Percentiles rank a stretch among this genome's conserved stretches.
These are phyloP conservation scores for Rhinolophus sinicus DNA, from an alignment of 2,113 vertebrate species.

Conservation along the genomic window DNA sequence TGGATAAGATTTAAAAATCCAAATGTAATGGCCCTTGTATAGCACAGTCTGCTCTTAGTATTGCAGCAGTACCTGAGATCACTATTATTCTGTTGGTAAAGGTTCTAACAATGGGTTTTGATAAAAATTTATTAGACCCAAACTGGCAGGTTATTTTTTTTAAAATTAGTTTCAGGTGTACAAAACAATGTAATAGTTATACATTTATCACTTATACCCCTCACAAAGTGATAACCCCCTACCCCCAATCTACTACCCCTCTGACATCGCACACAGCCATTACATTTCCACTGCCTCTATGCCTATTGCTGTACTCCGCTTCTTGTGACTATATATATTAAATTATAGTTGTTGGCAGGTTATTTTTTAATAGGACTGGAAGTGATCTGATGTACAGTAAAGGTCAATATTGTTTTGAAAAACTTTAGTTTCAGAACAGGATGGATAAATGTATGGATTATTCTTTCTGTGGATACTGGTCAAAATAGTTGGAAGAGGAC, in stretches of 20 bases:
- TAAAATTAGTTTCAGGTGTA: no score
- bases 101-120: neutral
- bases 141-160: neutral
- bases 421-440: slow-evolving; percentile 3
- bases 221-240: no score
- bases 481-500: neutral
- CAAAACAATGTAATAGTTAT: no score
- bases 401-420: neutral
- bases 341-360: neutral
- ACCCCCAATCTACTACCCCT: no score
- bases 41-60: neutral
- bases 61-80: neutral
- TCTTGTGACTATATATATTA: no score
- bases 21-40: neutral
- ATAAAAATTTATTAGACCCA: neutral
- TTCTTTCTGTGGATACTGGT: neutral
- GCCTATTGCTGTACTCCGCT: no score
- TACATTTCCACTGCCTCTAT: no score
- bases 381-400: neutral
- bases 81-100: neutral
- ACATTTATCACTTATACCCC: no score
- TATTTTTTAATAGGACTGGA: neutral
- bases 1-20: neutral
- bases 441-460: neutral
- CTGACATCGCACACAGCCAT: no score